Base-by-base conservation (phyloP, 64 coral and sea anemone genomes). In the Platygyra sinensis region DNA sequence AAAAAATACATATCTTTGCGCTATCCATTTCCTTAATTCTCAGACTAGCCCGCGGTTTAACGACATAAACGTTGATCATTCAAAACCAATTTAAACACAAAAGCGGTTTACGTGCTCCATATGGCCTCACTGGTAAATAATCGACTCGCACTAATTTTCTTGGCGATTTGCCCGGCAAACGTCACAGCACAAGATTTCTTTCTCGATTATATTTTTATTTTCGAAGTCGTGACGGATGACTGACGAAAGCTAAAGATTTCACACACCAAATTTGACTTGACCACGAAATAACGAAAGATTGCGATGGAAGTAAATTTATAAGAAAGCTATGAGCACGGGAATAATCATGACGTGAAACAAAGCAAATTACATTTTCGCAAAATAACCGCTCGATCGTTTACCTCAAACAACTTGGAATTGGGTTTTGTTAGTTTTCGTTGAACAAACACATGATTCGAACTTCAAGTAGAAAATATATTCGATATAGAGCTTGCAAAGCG, bases 31-130 rank as follows among this genome's bases (percentile, higher is more conserved):
- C 5, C 65, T 27, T 69, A 25, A 25, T 69, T 69, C n/a, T 8
- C 22, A 69, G 25, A 27, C 25, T 69, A 24, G 5, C 65, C 65
- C 11, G 65, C n/a, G 24, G 65, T 69, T 69, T 24, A 46, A 7
- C 63, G 19, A 67, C 19, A 20, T 1, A 67, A 67, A 67, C 19
- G 19, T 20, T 25, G 19, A 67, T 67, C 63, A 67, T 67, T 67
- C 19, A 46, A 8, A 69, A 11, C 1, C 65, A 69, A 69, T 69
- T 69, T 28, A n/a, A 69, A 69, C 29, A 69, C 65, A 69, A 69
- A 69, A n/a, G 65, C 24, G 65, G 65, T 69, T 69, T 69, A 69
- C 65, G 65, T 69, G n/a, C 65, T 27, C 54, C 65, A 69, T 69
- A 69, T 69, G 65, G 65, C 11, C 65, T 69, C 65, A 10, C 4